Base-by-base conservation (phyloP, 2,888 invertebrate species). In the Drosophila infuscata region DNA sequence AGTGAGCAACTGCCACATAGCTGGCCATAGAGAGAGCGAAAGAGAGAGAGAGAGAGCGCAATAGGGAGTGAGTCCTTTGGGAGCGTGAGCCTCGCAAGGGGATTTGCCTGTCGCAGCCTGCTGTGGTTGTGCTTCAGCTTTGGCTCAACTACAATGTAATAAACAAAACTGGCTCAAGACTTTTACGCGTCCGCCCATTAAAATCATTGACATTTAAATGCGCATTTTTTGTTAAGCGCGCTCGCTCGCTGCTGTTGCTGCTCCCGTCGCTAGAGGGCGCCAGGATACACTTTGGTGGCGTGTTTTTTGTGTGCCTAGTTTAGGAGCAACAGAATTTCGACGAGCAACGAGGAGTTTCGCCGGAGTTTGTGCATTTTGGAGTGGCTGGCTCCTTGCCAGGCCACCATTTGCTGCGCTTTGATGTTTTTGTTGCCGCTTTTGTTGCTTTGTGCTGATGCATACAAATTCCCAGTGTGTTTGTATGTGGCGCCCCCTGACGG, bases 121-220 rank as follows among this genome's bases (percentile, higher is more conserved):
- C 6, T 56, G 74, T 62, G 78, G 54, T 32, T 60, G 41, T 29
- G 67, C 60, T 51, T 54, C 17, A 36, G 66, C 81, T 80, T 80
- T 79, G 69, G 70, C 67, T n/a, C 29, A 65, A 63, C 67, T 79
- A 68, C 88, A 85, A 79, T 71, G 87, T 87, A 83, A 83, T 89
- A 87, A 83, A 89, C 73, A 75, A 80, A 89, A 87, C 80, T 89
- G 91, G 81, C 89, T 90, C 76, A 86, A 91, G 81, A 86, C 81
- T 86, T 83, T 76, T 85, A 82, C 83, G 89, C 83, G 77, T 75
- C 87, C 83, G 83, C 81, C 91, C 89, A 89, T 89, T 90, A 89
- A 90, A 89, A 91, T 86, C 89, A 88, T 90, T 89, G 91, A 91
- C 90, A 90, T 90, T 89, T 91, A 88, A 89, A 83, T 80, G 90